These are phyloP conservation scores for Oncorhynchus gorbuscha DNA, from an alignment of 2,113 vertebrate species.

Conservation along the genomic window DNA sequence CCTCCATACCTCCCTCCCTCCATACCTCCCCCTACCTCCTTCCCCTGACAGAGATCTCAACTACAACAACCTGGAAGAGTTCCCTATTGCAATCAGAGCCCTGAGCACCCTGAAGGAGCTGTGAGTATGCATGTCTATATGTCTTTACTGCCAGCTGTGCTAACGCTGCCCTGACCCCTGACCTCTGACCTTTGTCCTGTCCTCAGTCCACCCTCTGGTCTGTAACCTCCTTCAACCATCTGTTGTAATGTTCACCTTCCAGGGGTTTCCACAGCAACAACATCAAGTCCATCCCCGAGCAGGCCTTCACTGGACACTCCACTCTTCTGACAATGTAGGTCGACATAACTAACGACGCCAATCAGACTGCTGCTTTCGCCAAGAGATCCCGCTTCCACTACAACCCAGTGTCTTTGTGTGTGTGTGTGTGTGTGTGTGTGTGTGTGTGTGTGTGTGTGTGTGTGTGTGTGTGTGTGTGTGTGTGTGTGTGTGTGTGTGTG, in stretches of 20 bases:
- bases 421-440: no score
- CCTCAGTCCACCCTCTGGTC: neutral
- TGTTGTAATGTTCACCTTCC: conserved; percentile 34
- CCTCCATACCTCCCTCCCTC: no score
- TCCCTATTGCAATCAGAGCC: conserved; percentile 81
- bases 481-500: neutral
- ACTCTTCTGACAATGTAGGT: conserved; percentile 90
- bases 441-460: neutral
- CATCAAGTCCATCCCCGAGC: conserved; percentile 89
- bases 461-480: no score
- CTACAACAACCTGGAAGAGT: conserved; percentile 67
- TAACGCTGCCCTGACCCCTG: conserved; percentile 3
- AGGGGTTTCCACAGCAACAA: conserved; percentile 94
- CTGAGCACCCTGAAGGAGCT: conserved; percentile 88
- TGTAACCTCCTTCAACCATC: neutral
- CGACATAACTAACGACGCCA: neutral
- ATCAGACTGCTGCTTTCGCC: neutral
- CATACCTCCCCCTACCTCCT: neutral
- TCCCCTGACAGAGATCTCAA: conserved; percentile 64
- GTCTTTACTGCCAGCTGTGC: neutral
- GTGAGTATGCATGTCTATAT: conserved; percentile 75
- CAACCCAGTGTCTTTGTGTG: neutral
- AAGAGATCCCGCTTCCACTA: neutral
- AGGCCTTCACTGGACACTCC: conserved; percentile 88
- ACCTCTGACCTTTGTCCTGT: conserved; percentile 6